Evolutionary conservation across 2,888 invertebrate genomes (phyloP).

Genomic region (Dryocosmus kuriphilus): DNA sequence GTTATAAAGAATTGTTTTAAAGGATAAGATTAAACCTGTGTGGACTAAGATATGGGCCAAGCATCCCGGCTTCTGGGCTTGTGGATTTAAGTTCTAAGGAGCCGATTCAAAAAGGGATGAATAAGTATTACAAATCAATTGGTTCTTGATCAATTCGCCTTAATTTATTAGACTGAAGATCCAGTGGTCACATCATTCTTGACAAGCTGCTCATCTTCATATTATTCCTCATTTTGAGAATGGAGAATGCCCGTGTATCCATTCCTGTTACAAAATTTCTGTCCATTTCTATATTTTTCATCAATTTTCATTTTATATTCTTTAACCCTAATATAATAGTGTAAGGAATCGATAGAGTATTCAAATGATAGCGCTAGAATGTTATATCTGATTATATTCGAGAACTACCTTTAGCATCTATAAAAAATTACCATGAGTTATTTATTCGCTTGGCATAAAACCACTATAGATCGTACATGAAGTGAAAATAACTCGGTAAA

Average conservation of each 20-base stretch:
- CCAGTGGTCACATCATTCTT: too few relatives aligned
- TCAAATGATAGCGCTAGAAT: not conserved
- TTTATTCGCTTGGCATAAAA: slow-evolving; percentile 36
- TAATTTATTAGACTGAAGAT: not conserved
- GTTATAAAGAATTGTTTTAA: not conserved
- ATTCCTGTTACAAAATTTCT: not conserved
- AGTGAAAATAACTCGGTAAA: slow-evolving; percentile 46
- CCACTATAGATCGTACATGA: slow-evolving; percentile 36
- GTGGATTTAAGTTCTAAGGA: not conserved
- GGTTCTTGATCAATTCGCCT: not conserved
- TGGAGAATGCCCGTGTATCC: not conserved
- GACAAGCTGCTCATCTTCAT: too few relatives aligned
- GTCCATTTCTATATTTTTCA: not conserved
- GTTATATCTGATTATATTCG: not conserved
- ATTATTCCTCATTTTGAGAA: too few relatives aligned
- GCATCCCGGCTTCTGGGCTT: not conserved
- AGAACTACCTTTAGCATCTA: not conserved
- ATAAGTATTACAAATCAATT: not conserved
- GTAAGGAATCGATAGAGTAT: not conserved
- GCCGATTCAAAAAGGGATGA: not conserved
- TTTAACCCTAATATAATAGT: not conserved
- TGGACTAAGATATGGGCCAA: not conserved
- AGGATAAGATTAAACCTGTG: not conserved
- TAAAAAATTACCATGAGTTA: not conserved
- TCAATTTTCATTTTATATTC: not conserved